Evolutionary conservation across 2,113 vertebrate genomes (phyloP), one percentile per base, ranked within the genome.

Genomic region (Malurus alboscapulatus): DNA sequence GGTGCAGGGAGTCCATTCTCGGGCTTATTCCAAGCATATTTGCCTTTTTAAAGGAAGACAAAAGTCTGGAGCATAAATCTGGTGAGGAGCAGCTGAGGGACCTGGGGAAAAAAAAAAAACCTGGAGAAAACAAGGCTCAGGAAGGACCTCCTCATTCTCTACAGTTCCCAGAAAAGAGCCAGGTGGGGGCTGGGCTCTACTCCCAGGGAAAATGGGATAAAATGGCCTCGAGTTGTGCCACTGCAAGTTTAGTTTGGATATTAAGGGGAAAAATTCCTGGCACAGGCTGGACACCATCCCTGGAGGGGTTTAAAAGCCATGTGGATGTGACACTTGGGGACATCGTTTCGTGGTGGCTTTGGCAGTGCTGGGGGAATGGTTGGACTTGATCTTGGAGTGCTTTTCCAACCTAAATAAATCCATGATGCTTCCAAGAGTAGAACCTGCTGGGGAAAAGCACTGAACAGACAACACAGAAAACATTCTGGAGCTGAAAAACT

Each of bases 321-420:
- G 20, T 34, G 69, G 47, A 34, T 68, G 47, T 42, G 54, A 14
- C n/a, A 82, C 29, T 11, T 42, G 62, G 54, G 30, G 54, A 76
- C 47, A 27, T 0, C 0, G 9, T 26, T 47, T 7, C 30, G 20
- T 18, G 47, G 29, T 8, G 14, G 17, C 47, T 14, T n/a, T 29
- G 69, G 17, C 29, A 13, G 29, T 11, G 38, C 53, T 25, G 59
- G 44, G 25, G 18, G 15, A 45, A 24, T 9, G 8, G 10, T 19
- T 72, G 38, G 51, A 12, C 27, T 47, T 3, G 12, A 53, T 21
- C 17, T 38, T 22, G 16, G 29, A 66, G 10, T 8, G 3, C 5
- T 34, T 45, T 66, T 34, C 38, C 5, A 26, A 3, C 29, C 4
- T 9, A 19, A 78, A 40, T 59, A 9, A 61, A 67, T 67, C 34